A percentile compares a stretch with the other conserved stretches of the same genome.
These are phyloP conservation scores for Himalopsyche anomala DNA, from an alignment of 2,888 invertebrate genomes.

Conservation along the genomic window DNA sequence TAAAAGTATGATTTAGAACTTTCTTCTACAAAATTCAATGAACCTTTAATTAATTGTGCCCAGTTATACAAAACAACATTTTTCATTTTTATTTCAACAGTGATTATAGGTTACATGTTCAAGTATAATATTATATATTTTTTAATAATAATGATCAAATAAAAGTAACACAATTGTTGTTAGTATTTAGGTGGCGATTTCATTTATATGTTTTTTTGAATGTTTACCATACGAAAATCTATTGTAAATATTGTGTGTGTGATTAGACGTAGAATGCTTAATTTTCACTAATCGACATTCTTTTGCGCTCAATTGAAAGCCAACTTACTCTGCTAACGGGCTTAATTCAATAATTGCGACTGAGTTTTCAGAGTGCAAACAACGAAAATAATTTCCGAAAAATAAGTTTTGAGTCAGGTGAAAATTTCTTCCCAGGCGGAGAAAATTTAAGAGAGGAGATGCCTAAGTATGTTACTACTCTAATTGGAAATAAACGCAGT, in stretches of 20 bases:
- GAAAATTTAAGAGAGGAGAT: not conserved
- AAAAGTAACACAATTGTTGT: too few relatives aligned
- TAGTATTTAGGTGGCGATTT: too few relatives aligned
- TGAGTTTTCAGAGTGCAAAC: constrained; percentile 38
- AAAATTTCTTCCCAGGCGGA: not conserved
- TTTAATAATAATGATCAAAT: too few relatives aligned
- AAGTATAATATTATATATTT: too few relatives aligned
- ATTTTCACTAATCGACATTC: not conserved
- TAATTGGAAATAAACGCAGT: constrained; percentile 43
- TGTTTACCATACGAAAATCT: too few relatives aligned
- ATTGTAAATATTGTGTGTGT: not conserved
- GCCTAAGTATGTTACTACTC: constrained; percentile 7
- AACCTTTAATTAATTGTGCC: too few relatives aligned
- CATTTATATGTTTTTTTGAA: too few relatives aligned
- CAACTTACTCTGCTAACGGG: constrained; percentile 76
- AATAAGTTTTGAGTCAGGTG: constrained; percentile 37
- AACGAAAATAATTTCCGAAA: constrained; percentile 31
- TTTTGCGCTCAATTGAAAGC: not conserved
- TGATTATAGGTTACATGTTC: too few relatives aligned
- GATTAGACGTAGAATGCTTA: not conserved
- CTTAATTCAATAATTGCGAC: constrained; percentile 76
- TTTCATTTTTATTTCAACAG: too few relatives aligned
- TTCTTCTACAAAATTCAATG: too few relatives aligned
- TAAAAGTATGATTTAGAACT: too few relatives aligned
- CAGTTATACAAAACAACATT: too few relatives aligned